phyloP scores from a whole-genome alignment of 2,113 vertebrate species.

The Aphelocoma coerulescens region DNA sequence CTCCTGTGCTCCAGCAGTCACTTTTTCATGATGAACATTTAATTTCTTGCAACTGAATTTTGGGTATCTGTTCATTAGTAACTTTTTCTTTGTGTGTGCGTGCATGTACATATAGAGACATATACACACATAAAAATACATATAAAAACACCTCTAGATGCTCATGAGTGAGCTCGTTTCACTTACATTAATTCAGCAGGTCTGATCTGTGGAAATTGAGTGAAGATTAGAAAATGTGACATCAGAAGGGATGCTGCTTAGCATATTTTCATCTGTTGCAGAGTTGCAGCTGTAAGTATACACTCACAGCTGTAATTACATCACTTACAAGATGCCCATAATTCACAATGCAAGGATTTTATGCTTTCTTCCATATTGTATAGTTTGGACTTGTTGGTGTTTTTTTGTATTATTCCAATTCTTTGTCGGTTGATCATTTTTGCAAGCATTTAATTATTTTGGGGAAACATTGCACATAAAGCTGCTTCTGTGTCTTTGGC shows the following conservation, averaged over 20 bases:
- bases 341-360: not conserved
- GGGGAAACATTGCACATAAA: not conserved
- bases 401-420: not conserved
- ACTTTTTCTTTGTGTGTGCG: not conserved
- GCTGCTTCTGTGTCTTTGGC: not conserved
- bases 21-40: not conserved
- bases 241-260: not conserved
- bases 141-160: not conserved
- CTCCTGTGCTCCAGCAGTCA: not conserved
- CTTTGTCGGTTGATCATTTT: not conserved
- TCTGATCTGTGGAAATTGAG: not conserved
- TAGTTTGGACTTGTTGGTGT: not conserved
- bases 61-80: not conserved
- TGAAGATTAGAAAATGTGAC: not conserved
- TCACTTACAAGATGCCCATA: not conserved
- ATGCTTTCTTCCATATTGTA: not conserved
- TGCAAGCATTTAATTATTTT: not conserved
- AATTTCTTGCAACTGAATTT: not conserved
- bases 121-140: not conserved
- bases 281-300: not conserved
- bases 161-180: not conserved
- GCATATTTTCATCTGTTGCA: not conserved
- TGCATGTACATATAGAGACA: not conserved
- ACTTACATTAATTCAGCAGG: not conserved
- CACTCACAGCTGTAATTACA: not conserved